phyloP scores from a whole-genome alignment of 2,888 invertebrate species.

The Geophilus truncorum region DNA sequence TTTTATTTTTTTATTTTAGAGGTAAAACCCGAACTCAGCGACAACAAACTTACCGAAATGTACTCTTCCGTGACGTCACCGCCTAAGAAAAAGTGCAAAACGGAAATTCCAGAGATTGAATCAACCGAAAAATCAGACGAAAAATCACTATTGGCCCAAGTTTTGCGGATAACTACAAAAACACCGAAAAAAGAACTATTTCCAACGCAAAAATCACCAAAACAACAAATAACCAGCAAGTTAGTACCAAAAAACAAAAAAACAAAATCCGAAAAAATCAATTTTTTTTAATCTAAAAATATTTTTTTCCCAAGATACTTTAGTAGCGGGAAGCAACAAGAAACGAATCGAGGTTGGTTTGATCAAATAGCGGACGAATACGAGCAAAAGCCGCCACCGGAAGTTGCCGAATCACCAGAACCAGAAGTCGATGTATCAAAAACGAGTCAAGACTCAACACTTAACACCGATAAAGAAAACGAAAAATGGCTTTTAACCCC shows the following conservation, averaged over 20 bases:
- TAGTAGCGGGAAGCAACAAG: neutral
- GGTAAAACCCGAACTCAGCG: neutral
- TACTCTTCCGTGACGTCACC: neutral
- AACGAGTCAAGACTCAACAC: neutral
- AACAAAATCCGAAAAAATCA: too few species aligned
- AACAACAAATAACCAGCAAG: neutral
- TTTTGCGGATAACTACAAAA: neutral
- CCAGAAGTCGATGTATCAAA: too few species aligned
- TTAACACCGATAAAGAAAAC: neutral
- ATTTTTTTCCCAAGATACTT: neutral
- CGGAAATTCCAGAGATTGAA: neutral
- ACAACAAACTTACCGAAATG: neutral
- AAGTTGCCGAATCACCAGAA: too few species aligned
- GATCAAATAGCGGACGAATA: neutral
- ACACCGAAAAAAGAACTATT: neutral
- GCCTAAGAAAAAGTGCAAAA: neutral
- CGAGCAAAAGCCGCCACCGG: neutral
- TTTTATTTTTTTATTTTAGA: neutral
- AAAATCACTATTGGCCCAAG: neutral
- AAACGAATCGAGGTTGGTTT: neutral
- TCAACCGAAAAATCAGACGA: neutral
- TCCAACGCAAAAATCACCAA: neutral
- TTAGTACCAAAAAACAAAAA: neutral
- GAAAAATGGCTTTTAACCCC: neutral
- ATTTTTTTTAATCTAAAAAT: neutral